Conservation (phyloP, 2,113 vertebrate genomes). For the Sceloporus undulatus region DNA sequence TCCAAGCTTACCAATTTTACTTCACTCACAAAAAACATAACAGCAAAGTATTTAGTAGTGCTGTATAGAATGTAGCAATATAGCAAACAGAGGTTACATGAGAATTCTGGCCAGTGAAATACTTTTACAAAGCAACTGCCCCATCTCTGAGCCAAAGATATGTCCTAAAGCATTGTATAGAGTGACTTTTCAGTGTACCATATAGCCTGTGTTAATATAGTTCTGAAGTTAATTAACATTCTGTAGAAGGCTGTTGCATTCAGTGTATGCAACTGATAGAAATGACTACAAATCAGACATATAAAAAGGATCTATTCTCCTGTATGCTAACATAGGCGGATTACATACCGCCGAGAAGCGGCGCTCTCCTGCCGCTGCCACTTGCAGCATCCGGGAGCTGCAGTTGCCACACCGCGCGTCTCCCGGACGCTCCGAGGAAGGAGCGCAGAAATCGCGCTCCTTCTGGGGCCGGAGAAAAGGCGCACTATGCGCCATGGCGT, state of each 20-base stretch:
- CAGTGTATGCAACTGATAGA: background rate
- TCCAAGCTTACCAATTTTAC: no score
- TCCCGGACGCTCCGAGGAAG: no score
- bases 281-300: background rate
- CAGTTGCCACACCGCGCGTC: no score
- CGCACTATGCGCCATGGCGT: no score
- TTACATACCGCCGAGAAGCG: no score
- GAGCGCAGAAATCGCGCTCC: no score
- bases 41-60: no score
- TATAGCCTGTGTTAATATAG: slow-evolving; percentile 12
- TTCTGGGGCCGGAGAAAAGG: no score
- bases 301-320: background rate
- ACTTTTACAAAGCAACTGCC: background rate
- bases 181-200: background rate
- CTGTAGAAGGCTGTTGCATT: background rate
- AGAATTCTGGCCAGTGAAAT: background rate
- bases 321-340: background rate
- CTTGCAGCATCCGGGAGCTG: no score
- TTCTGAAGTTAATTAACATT: slow-evolving; percentile 7
- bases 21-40: no score
- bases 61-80: no score
- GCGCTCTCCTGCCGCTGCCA: no score
- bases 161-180: slow-evolving; percentile 20
- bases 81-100: background rate
- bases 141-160: background rate